Base-by-base conservation (phyloP, 2,113 vertebrate genomes). In the Callipepla squamata region DNA sequence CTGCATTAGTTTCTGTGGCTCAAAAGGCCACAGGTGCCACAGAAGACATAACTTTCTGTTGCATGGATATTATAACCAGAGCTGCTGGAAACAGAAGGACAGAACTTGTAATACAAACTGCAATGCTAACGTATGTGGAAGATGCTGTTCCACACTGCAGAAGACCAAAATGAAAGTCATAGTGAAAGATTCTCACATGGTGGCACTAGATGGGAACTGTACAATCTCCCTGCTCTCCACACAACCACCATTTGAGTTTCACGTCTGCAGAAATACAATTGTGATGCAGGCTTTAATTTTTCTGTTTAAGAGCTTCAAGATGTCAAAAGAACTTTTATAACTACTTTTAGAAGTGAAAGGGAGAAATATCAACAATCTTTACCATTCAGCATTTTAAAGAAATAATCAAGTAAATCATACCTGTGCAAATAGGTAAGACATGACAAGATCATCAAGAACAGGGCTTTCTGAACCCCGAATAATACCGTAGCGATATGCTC, bases 401-500 rank as follows among this genome's bases (percentile, higher is more conserved):
- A 89, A 81, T n/a, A 80, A 62, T 55, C 3, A 10, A 75, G 25
- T 40, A 81, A 87, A 80, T 89, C 96, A 93, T 93, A 99, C 99
- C 99, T 99, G 99, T 87, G 98, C 98, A 85, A 99, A 99, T 22
- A 98, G 98, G 69, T 99, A 99, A 62, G 98, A 97, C 98, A 99
- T 98, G 81, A 99, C 98, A 93, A 97, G 89, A 62, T 99, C 99
- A 45, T 99, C 99, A 91, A 99, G 97, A 85, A 99, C 98, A 21
- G 99, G 98, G 61, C 97, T 98, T 97, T 99, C 99, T 53, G 97
- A 82, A 32, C 98, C 98, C 72, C 98, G 98, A 84, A 97, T 95
- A 77, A 98, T 70, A 10, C 99, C 99, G 47, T 98, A 98, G 3
- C 99, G 98, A 94, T 99, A 99, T 5, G 98, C 98, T 92, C 98